Evolutionary conservation across 2,113 vertebrate genomes (phyloP).

Genomic region (Gadus macrocephalus): DNA sequence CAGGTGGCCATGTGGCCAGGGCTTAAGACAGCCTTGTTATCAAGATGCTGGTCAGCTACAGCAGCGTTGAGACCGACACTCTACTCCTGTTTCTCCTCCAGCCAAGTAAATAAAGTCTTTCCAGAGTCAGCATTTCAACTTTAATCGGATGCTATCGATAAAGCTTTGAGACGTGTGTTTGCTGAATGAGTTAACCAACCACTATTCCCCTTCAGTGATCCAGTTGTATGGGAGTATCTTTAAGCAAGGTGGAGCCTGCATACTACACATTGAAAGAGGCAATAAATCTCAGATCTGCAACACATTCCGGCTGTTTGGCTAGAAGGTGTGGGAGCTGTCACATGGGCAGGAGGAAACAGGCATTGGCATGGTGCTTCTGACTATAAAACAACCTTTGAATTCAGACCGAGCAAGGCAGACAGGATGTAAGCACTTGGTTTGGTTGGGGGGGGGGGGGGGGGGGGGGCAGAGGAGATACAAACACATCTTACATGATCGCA

Average conservation of each 20-base stretch:
- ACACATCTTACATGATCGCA: too few relatives aligned
- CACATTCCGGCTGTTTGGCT: slow-evolving; percentile 1
- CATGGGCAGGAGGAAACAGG: slow-evolving; percentile 37
- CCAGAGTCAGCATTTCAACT: too few relatives aligned
- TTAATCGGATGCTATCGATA: too few relatives aligned
- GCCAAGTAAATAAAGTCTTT: too few relatives aligned
- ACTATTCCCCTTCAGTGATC: too few relatives aligned
- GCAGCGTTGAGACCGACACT: too few relatives aligned
- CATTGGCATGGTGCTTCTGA: slow-evolving; percentile 1
- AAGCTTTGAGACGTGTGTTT: not conserved
- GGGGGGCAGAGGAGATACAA: too few relatives aligned
- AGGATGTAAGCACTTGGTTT: slow-evolving; percentile 8
- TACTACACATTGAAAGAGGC: not conserved
- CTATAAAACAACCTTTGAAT: not conserved
- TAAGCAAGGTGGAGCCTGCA: slow-evolving; percentile 26
- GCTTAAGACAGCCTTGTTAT: too few relatives aligned
- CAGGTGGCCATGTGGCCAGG: too few relatives aligned
- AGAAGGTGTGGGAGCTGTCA: not conserved
- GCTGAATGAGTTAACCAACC: not conserved
- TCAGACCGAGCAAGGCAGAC: not conserved
- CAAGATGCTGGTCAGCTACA: too few relatives aligned
- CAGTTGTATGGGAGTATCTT: not conserved
- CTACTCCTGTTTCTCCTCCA: too few relatives aligned
- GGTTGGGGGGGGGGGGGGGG: slow-evolving; percentile 19
- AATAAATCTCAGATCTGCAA: not conserved